A percentile compares a stretch with the other conserved stretches of the same genome.
Evolutionary conservation across 1,140 invertebrate genomes (phyloP).

Genomic region (Tetramorium alpestre): DNA sequence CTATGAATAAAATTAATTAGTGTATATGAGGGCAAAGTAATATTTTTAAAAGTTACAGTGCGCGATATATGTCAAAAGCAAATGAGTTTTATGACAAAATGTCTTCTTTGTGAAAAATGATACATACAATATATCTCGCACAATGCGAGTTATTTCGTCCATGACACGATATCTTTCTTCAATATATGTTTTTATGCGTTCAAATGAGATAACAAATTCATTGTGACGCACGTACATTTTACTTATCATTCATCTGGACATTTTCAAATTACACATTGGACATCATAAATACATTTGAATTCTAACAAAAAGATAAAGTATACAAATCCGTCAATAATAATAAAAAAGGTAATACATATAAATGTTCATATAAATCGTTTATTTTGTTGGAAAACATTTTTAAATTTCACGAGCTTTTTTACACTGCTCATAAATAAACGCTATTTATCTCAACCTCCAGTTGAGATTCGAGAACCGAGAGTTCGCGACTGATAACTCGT

Average conservation of each 20-base stretch:
- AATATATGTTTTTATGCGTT: background rate
- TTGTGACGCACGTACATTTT: background rate
- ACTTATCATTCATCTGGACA: background rate
- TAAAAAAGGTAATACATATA: background rate
- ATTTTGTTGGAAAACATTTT: background rate
- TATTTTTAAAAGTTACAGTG: background rate
- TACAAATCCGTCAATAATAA: constrained; percentile 15
- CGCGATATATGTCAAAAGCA: background rate
- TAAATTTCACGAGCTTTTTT: background rate
- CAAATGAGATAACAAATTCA: constrained; percentile 8
- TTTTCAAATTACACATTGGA: background rate
- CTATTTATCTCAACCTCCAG: background rate
- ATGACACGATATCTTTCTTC: background rate
- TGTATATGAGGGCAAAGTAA: background rate
- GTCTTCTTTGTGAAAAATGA: background rate
- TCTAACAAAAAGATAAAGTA: background rate
- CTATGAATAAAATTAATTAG: constrained; percentile 20
- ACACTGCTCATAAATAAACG: background rate
- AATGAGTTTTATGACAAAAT: background rate
- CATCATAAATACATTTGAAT: background rate
- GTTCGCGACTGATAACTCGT: background rate
- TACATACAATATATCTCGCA: background rate
- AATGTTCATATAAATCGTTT: background rate
- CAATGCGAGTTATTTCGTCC: background rate
- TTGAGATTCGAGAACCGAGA: background rate